phyloP scores from a whole-genome alignment of 2,113 vertebrate species.

The Mionectes macconnelli region DNA sequence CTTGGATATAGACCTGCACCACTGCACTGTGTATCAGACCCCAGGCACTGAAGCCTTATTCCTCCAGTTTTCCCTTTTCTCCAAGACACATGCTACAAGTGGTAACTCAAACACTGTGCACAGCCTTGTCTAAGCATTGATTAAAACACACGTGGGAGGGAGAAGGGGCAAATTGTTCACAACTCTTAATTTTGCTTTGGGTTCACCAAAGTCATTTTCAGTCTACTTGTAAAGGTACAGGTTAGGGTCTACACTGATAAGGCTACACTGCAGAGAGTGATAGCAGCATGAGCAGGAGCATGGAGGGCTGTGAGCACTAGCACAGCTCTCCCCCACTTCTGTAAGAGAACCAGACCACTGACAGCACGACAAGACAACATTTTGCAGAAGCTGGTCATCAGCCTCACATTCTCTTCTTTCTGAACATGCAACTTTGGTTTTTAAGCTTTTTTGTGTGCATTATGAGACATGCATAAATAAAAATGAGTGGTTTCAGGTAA shows the following conservation, averaged over 20 bases:
- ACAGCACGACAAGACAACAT: not conserved
- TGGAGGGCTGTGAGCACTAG: not conserved
- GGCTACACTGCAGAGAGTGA: not conserved
- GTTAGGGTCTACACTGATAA: not conserved
- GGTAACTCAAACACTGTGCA: not conserved
- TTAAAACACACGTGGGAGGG: not conserved
- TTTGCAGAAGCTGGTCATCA: not conserved
- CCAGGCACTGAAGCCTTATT: not conserved
- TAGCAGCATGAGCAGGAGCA: not conserved
- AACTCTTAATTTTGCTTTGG: not conserved
- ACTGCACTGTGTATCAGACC: not conserved
- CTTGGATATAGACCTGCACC: not conserved
- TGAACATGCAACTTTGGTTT: constrained; percentile 1
- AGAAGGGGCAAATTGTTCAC: not conserved
- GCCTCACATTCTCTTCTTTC: not conserved
- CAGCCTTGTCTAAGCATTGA: not conserved
- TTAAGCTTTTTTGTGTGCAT: not conserved
- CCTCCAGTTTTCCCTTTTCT: not conserved
- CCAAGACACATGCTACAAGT: not conserved
- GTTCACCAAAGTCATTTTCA: not conserved
- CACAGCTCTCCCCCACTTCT: not conserved
- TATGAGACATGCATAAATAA: constrained; percentile 38
- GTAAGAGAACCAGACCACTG: not conserved
- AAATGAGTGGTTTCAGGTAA: not conserved
- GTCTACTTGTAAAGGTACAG: not conserved